Percentiles rank a stretch among this genome's conserved stretches.
These are phyloP conservation scores for Ictidomys tridecemlineatus DNA, from an alignment of 2,113 vertebrate genomes.

Conservation along the genomic window DNA sequence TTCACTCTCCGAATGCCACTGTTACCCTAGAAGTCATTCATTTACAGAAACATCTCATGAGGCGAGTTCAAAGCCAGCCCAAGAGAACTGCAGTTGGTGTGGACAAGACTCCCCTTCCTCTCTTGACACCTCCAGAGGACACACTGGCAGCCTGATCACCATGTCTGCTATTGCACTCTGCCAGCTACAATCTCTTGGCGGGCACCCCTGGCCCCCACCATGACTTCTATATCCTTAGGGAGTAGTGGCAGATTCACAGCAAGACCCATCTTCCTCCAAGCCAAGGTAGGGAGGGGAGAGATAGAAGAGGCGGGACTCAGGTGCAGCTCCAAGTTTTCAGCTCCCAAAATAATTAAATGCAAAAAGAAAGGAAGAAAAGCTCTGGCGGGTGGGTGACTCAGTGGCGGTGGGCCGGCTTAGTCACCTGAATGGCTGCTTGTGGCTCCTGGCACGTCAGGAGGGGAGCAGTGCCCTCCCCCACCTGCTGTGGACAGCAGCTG, in stretches of 20 bases:
- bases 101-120: constrained; percentile 7
- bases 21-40: constrained; percentile 66
- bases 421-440: constrained; percentile 86
- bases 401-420: constrained; percentile 85
- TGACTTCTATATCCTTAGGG: constrained; percentile 51
- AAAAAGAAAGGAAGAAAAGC: constrained; percentile 80
- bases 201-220: constrained; percentile 45
- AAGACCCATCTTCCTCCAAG: constrained; percentile 72
- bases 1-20: constrained; percentile 65
- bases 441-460: constrained; percentile 71
- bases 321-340: constrained; percentile 79
- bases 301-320: constrained; percentile 76
- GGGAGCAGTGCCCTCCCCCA: constrained; percentile 76
- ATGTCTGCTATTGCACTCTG: constrained; percentile 73
- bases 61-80: constrained; percentile 61
- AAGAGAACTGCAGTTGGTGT: background rate
- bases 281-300: constrained; percentile 62
- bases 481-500: constrained; percentile 40
- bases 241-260: constrained; percentile 30
- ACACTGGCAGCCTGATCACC: constrained; percentile 61
- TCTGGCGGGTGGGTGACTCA: constrained; percentile 84
- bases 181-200: background rate
- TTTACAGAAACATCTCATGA: constrained; percentile 43
- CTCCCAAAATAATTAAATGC: constrained; percentile 78
- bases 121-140: constrained; percentile 67